Conservation (phyloP, 2,888 invertebrate genomes). For the Hypomecis punctinalis region DNA sequence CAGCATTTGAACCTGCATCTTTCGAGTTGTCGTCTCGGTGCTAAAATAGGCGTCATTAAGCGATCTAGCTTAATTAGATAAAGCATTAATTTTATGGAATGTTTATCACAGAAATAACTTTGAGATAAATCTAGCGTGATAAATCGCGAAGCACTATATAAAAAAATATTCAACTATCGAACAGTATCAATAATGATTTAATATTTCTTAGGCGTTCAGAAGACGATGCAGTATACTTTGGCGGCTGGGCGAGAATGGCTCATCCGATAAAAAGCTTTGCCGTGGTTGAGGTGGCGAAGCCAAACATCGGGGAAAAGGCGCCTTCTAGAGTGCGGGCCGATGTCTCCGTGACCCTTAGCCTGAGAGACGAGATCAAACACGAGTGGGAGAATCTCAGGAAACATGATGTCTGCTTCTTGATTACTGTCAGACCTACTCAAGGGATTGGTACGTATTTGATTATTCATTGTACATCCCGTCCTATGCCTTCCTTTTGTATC, state of each 20-base stretch:
- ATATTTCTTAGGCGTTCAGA: conserved; percentile 89
- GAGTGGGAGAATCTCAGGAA: conserved; percentile 99
- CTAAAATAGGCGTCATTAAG: no score
- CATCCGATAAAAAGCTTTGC: conserved; percentile 96
- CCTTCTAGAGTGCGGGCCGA: conserved; percentile 98
- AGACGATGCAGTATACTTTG: conserved; percentile 94
- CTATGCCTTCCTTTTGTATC: no score
- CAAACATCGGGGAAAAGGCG: conserved; percentile 96
- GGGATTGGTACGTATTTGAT: conserved; percentile 88
- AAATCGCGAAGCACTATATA: no score
- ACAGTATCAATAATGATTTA: background rate
- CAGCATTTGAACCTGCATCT: no score
- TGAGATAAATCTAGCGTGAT: no score
- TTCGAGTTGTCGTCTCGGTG: no score
- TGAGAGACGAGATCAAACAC: conserved; percentile 94
- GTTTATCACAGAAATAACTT: no score
- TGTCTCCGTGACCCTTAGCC: conserved; percentile 95
- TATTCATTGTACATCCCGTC: background rate
- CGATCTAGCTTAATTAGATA: no score
- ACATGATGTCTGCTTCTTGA: conserved; percentile 98
- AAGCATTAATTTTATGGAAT: no score
- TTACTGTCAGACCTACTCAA: conserved; percentile 94
- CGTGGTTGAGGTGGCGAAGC: conserved; percentile 97
- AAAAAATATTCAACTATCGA: no score
- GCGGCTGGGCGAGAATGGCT: conserved; percentile 99